Percentiles rank a stretch among this genome's conserved stretches.
phyloP scores from a whole-genome alignment of 2,113 vertebrate genomes.

The Chinchilla lanigera region DNA sequence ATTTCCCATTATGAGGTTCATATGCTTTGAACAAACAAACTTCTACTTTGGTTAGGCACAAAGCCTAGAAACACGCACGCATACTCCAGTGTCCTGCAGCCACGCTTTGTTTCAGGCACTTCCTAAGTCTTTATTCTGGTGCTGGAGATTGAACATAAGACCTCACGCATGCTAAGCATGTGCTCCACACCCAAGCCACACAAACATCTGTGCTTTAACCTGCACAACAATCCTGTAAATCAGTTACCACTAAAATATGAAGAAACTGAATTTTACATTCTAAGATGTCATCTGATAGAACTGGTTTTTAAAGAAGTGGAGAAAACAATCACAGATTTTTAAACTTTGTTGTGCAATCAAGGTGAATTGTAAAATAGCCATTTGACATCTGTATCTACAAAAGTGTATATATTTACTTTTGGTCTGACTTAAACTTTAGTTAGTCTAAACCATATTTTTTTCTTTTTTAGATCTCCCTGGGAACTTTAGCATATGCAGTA shows the following conservation, averaged over 20 bases:
- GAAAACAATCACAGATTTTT: not conserved
- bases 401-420: not conserved
- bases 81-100: not conserved
- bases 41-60: not conserved
- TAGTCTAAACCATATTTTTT: not conserved
- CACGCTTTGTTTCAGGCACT: too few species aligned
- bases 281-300: not conserved
- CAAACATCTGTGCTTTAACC: not conserved
- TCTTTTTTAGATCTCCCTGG: not conserved
- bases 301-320: not conserved
- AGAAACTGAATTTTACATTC: not conserved
- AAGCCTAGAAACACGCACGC: not conserved
- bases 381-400: not conserved
- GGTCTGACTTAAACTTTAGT: not conserved
- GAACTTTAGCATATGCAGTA: not conserved
- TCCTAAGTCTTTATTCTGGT: not conserved
- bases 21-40: not conserved
- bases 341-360: not conserved
- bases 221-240: not conserved
- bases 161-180: not conserved
- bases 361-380: not conserved
- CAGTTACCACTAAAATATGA: not conserved
- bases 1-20: not conserved
- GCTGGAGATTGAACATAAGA: not conserved
- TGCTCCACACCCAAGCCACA: not conserved